Conservation (phyloP, 2,797 vertebrate species). For the Acropternis orthonyx region DNA sequence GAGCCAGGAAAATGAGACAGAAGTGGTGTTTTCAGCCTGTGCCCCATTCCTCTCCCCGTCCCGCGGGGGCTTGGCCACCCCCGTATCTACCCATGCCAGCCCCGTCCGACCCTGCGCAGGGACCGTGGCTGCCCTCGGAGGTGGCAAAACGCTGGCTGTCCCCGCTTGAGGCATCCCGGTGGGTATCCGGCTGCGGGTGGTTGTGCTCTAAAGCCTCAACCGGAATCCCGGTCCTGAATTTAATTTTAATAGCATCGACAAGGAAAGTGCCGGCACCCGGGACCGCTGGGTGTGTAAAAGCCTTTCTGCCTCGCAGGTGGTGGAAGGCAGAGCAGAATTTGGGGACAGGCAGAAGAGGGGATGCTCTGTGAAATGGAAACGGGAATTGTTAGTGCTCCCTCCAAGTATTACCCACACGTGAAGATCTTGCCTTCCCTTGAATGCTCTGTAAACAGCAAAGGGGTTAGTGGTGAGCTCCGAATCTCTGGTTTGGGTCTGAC, state of each 20-base stretch:
- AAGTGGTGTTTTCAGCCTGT: background rate
- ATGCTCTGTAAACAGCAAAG: background rate
- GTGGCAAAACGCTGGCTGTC: background rate
- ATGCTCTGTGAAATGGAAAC: background rate
- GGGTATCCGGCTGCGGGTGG: no score
- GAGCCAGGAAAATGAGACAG: background rate
- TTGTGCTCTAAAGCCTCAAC: background rate
- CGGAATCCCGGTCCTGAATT: background rate
- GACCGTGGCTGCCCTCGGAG: background rate
- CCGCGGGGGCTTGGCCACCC: rapidly evolving
- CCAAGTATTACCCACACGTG: background rate
- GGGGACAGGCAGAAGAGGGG: background rate
- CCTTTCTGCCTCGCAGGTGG: background rate
- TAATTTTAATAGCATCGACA: background rate
- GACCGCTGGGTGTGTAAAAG: background rate
- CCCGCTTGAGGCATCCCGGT: background rate
- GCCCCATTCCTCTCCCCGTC: background rate
- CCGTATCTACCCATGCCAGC: no score
- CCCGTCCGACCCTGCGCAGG: rapidly evolving
- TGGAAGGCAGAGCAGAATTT: background rate
- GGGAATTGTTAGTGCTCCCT: background rate
- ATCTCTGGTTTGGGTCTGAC: background rate
- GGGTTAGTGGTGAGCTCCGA: background rate
- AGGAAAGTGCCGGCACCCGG: background rate
- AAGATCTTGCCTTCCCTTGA: background rate